A percentile compares a stretch with the other conserved stretches of the same genome.
Conservation (phyloP, 2,888 invertebrate genomes). For the Meganola albula region DNA sequence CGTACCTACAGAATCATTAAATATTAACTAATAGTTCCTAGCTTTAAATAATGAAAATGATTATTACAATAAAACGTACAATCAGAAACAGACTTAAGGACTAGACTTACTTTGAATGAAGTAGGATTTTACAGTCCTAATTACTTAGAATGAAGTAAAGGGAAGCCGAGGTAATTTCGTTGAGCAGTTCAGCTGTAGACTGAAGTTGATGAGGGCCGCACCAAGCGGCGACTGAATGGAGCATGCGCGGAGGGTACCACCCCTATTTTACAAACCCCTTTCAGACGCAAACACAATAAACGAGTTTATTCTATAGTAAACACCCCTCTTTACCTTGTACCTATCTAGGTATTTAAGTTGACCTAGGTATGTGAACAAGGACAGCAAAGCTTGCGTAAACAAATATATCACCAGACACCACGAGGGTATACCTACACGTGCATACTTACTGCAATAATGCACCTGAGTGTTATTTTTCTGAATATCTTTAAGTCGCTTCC, state of each 20-base stretch:
- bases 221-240: conserved; percentile 49
- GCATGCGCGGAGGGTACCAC: conserved; percentile 65
- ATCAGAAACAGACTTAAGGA: conserved; percentile 20
- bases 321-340: too few relatives aligned
- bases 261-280: conserved; percentile 52
- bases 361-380: too few relatives aligned
- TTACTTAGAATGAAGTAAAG: conserved; percentile 30
- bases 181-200: conserved; percentile 57
- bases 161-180: conserved; percentile 36
- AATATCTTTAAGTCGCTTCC: too few relatives aligned
- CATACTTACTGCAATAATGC: too few relatives aligned
- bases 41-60: neutral
- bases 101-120: conserved; percentile 63
- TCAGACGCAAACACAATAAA: conserved; percentile 38
- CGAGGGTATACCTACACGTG: too few relatives aligned
- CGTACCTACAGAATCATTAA: neutral
- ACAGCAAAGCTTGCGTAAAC: too few relatives aligned
- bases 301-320: conserved; percentile 39
- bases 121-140: conserved; percentile 67
- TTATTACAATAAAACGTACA: neutral
- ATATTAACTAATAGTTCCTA: too few relatives aligned
- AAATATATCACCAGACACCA: too few relatives aligned
- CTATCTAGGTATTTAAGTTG: too few relatives aligned
- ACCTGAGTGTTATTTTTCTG: too few relatives aligned
- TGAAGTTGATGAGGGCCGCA: conserved; percentile 57